Evolutionary conservation across 2,113 vertebrate species (phyloP), one percentile per base, ranked within the genome.

Genomic region (Pyxicephalus adspersus): DNA sequence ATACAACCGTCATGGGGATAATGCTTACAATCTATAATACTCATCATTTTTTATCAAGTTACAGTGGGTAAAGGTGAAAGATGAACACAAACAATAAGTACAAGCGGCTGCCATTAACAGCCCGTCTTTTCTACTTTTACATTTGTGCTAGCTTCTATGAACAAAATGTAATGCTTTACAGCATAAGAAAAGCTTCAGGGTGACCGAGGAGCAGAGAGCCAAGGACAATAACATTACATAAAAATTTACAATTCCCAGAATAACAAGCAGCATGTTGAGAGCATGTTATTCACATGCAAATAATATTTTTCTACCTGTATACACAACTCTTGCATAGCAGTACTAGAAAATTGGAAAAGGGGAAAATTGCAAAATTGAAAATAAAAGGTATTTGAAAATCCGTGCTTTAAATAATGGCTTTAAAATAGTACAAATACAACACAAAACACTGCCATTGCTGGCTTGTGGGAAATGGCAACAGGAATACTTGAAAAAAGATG

Each of bases 31-130:
- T 9, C 7, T 45, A 61, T 50, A 60, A 19, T 61, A 75, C 38
- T 6, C 55, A 45, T 75, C 18, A 75, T 75, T 61, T 38, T 25
- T 58, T 54, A 74, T 55, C 15, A 63, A 55, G 80, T 52, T 23
- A 50, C 61, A 28, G 26, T 31, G 22, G n/a, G 63, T 31, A 65
- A 72, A 22, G 54, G 61, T 23, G 50, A 79, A 52, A 78, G 66
- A 67, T 77, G 73, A 61, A 79, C 45, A 60, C 51, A 54, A 50
- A 71, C 26, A 63, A 70, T 64, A 28, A 50, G 16, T 31, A 55
- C 25, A n/a, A 19, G 26, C 60, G 68, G 50, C 57, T 45, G 38
- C 51, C 26, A 66, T 50, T 52, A 60, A 38, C n/a, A 75, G 31
- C 57, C 72, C 38, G 31, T 31, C 72, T 58, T 75, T 45, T n/a